Evolutionary conservation across 1,140 invertebrate species (phyloP).

Genomic region (Drosophila oshimai): DNA sequence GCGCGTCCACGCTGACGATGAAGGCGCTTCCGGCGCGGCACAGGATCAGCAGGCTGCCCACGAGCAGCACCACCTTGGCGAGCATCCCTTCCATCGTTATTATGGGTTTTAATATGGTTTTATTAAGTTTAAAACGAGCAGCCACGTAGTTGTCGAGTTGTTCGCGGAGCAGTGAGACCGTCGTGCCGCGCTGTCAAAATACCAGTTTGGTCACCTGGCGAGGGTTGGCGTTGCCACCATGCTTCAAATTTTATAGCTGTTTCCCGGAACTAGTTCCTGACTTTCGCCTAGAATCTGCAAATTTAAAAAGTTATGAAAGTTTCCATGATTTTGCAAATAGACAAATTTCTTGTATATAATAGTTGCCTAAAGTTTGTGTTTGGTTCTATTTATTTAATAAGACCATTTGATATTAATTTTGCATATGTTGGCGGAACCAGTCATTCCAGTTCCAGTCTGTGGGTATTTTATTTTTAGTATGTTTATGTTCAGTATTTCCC

Average conservation of each 20-base stretch:
- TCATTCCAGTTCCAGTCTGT: too few relatives aligned
- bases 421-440: too few relatives aligned
- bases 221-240: too few relatives aligned
- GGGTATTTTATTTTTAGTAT: not conserved
- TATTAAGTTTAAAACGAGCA: conserved; percentile 32
- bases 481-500: not conserved
- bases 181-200: not conserved
- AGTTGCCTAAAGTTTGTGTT: too few relatives aligned
- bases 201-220: not conserved
- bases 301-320: too few relatives aligned
- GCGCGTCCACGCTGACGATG: conserved; percentile 94
- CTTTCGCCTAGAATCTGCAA: too few relatives aligned
- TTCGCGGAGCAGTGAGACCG: not conserved
- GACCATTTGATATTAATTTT: too few relatives aligned
- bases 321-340: too few relatives aligned
- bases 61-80: conserved; percentile 35
- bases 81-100: conserved; percentile 31
- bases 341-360: too few relatives aligned
- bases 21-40: conserved; percentile 41
- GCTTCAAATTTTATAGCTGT: too few relatives aligned
- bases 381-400: too few relatives aligned
- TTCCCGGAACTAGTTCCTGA: too few relatives aligned
- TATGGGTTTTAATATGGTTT: not conserved
- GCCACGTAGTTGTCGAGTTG: conserved; percentile 59
- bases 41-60: conserved; percentile 50